Evolutionary conservation across 2,113 vertebrate genomes (phyloP), one percentile per base, ranked within the genome.

Genomic region (Hippoglossus stenolepis): DNA sequence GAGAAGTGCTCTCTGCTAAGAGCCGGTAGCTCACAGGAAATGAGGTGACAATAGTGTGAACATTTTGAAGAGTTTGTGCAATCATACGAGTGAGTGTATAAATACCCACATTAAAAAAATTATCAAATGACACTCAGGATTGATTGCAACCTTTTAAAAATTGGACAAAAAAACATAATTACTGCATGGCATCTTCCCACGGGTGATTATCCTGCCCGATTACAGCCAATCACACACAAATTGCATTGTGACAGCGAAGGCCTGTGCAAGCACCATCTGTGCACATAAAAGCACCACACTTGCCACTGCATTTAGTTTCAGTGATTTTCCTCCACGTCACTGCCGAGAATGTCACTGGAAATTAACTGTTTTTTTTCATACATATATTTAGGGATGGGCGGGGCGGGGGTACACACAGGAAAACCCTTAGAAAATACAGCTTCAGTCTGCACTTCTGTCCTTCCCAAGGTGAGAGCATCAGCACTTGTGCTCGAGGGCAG

Each of bases 91-190:
- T 17, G 38, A 57, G 71, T 60, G 69, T 75, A 84, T 83, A 85
- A 81, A 83, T 80, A 77, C 77, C 82, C 79, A 80, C 75, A 31
- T 70, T 71, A 76, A 12, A 71, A 80, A 84, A 43, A 43, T 80
- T 0, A 86, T 77, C 67, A 74, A 72, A 81, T 79, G 82, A 60
- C 69, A 67, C 72, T 77, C 62, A 0, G 20, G 63, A 90, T 81
- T 92, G 86, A 91, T 86, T 89, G 77, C 82, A 85, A 90, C 80
- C 85, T 91, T 92, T 90, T 58, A 71, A 43, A 65, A 76, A 68
- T 58, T 45, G 74, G 73, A 75, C 65, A 84, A 51, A 67, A 67
- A 54, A 54, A n/a, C 59, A 61, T 86, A 90, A 91, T 92, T 86
- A 68, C 17, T 21, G 40, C 83, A 54, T 78, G 66, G 71, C 81